phyloP scores from a whole-genome alignment of 2,797 vertebrate genomes.

The Echiichthys vipera region DNA sequence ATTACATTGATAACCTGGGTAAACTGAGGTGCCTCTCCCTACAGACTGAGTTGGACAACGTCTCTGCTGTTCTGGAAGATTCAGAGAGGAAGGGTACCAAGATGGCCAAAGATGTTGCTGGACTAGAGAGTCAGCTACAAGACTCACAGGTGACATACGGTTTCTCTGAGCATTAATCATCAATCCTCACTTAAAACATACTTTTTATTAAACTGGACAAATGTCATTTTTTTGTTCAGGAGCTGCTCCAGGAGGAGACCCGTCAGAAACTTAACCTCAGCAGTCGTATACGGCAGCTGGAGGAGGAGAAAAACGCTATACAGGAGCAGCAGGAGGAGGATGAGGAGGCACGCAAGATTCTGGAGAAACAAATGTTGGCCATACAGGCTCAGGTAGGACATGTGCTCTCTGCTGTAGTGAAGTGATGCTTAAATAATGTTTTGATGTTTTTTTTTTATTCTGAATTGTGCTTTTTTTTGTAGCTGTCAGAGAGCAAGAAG shows the following conservation, averaged over 20 bases:
- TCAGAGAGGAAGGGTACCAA: slow-evolving; percentile 97
- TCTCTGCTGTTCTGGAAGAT: slow-evolving; percentile 93
- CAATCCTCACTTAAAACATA: background rate
- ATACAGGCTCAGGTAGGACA: slow-evolving; percentile 91
- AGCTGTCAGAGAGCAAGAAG: slow-evolving; percentile 95
- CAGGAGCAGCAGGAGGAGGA: slow-evolving; percentile 99
- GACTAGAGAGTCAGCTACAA: slow-evolving; percentile 94
- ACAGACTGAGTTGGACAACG: slow-evolving; percentile 94
- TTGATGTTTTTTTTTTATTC: background rate
- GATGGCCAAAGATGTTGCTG: slow-evolving; percentile 91
- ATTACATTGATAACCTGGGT: background rate
- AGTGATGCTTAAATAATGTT: too few species aligned
- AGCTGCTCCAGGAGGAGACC: slow-evolving; percentile 97
- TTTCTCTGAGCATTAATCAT: background rate
- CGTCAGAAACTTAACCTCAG: slow-evolving; percentile 97
- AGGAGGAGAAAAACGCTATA: slow-evolving; percentile 94
- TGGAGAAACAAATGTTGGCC: slow-evolving; percentile 92
- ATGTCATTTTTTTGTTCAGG: slow-evolving; percentile 75
- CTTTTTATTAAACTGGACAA: background rate
- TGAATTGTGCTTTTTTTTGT: background rate
- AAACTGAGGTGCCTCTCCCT: slow-evolving; percentile 12
- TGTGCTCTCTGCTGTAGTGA: background rate
- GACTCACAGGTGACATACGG: slow-evolving; percentile 90
- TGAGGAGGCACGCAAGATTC: slow-evolving; percentile 92
- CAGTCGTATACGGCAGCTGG: slow-evolving; percentile 94